Percentiles rank a stretch among this genome's conserved stretches.
Evolutionary conservation across 2,797 vertebrate genomes (phyloP).

Genomic region (Enteromius anoplus): DNA sequence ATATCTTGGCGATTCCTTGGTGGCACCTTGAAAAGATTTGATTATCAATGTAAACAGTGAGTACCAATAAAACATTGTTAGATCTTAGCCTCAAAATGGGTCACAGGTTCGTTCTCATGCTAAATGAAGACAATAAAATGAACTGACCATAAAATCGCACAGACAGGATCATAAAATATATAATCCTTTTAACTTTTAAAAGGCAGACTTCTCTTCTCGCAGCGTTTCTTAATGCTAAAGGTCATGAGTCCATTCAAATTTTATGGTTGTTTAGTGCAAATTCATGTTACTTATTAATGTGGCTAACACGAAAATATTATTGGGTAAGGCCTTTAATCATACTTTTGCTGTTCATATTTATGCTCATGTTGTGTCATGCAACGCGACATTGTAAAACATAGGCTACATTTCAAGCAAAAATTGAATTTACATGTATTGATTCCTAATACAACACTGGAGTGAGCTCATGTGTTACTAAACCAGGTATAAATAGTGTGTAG

Average conservation of each 20-base stretch:
- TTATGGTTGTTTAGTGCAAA: neutral
- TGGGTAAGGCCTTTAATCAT: neutral
- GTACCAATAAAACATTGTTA: neutral
- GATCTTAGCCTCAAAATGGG: neutral
- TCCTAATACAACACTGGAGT: neutral
- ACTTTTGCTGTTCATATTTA: neutral
- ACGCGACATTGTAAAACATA: neutral
- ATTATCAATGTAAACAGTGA: neutral
- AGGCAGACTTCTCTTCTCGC: neutral
- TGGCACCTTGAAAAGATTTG: slow-evolving; percentile 8
- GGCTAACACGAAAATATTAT: neutral
- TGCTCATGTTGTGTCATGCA: neutral
- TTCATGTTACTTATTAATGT: slow-evolving; percentile 8
- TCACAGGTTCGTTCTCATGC: slow-evolving; percentile 1
- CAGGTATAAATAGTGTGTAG: neutral
- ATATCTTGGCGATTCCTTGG: neutral
- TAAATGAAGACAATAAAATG: slow-evolving; percentile 14
- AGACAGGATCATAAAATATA: neutral
- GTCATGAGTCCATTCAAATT: neutral
- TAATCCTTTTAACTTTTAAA: neutral
- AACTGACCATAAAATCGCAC: neutral
- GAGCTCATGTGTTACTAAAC: neutral
- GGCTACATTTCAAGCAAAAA: neutral
- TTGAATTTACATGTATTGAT: neutral
- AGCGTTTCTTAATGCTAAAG: slow-evolving; percentile 5